Conservation (phyloP, 2,797 vertebrate genomes). For the Miichthys miiuy region DNA sequence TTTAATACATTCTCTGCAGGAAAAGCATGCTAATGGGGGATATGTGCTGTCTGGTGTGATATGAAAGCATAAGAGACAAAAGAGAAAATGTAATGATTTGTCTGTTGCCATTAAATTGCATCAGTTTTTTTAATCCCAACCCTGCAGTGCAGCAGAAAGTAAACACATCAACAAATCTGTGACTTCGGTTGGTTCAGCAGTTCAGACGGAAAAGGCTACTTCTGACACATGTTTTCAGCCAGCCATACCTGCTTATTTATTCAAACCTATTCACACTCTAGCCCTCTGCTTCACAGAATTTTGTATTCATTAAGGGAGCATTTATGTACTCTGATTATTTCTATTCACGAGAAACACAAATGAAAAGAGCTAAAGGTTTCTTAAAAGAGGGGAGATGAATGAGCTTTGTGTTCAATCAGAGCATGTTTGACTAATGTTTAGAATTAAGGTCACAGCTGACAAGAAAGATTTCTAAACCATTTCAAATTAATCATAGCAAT, state of each 20-base stretch:
- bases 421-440: background rate
- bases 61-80: constrained; percentile 18
- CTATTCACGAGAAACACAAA: constrained; percentile 33
- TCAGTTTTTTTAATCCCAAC: constrained; percentile 35
- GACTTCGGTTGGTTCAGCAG: constrained; percentile 7
- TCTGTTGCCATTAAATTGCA: constrained; percentile 53
- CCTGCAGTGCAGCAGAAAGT: constrained; percentile 21
- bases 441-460: constrained; percentile 18
- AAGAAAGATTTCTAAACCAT: constrained; percentile 2
- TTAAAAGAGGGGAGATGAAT: background rate
- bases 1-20: background rate
- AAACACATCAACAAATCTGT: constrained; percentile 40
- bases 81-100: constrained; percentile 7
- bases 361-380: constrained; percentile 17
- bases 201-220: constrained; percentile 26
- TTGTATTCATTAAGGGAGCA: constrained; percentile 7
- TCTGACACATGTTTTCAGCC: constrained; percentile 20
- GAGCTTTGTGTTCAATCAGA: constrained; percentile 7
- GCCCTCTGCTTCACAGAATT: constrained; percentile 4
- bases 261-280: background rate
- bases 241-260: constrained; percentile 5
- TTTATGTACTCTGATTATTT: constrained; percentile 15
- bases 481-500: background rate
- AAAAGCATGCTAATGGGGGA: background rate
- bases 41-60: constrained; percentile 7